phyloP scores from a whole-genome alignment of 2,888 invertebrate species.

The Petrolisthes manimaculis region DNA sequence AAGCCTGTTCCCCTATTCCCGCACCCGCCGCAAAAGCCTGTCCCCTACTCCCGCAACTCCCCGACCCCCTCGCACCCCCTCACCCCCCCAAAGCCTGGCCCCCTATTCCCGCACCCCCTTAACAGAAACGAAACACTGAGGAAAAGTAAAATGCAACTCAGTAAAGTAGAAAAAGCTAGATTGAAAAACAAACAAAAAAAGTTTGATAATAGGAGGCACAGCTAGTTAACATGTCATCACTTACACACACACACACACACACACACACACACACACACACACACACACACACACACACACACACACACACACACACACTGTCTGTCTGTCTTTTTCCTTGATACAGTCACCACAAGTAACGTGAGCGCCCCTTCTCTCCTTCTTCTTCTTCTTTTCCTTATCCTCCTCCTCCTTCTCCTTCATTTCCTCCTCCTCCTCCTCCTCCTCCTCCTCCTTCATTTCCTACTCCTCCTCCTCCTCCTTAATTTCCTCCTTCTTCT shows the following conservation, averaged over 20 bases:
- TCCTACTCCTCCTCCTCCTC: not conserved
- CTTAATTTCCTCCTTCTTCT: not conserved
- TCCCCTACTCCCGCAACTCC: too few species aligned
- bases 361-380: not conserved
- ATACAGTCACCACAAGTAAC: too few species aligned
- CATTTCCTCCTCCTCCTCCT: not conserved
- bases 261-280: not conserved
- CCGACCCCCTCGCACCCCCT: too few species aligned
- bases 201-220: too few species aligned
- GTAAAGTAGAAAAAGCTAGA: too few species aligned
- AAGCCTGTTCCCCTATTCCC: too few species aligned
- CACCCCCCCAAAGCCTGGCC: too few species aligned
- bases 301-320: not conserved
- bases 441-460: not conserved
- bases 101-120: too few species aligned
- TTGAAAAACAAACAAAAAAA: too few species aligned
- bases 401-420: not conserved
- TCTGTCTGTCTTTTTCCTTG: not conserved
- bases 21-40: too few species aligned
- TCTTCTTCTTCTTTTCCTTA: not conserved
- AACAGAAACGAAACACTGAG: too few species aligned
- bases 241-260: conserved; percentile 14
- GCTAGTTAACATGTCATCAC: not conserved
- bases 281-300: not conserved
- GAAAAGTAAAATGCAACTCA: too few species aligned